phyloP scores from a whole-genome alignment of 2,797 vertebrate species.

The Liparis tanakae region DNA sequence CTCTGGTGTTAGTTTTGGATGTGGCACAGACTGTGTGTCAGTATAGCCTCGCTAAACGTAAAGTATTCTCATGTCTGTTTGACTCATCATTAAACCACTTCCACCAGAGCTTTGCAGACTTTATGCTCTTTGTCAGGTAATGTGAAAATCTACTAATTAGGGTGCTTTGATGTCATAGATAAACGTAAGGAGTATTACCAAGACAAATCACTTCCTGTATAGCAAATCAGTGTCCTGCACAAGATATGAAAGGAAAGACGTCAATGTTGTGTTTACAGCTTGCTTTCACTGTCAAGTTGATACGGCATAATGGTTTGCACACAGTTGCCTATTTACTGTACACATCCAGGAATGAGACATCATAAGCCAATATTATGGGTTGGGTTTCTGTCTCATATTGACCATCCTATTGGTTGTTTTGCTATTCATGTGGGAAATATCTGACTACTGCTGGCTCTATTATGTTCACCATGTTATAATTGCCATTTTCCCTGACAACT shows the following conservation, averaged over 20 bases:
- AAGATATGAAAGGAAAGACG: neutral
- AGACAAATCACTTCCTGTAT: neutral
- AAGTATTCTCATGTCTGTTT: too few relatives aligned
- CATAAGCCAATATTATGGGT: neutral
- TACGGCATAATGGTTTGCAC: neutral
- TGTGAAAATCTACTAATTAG: too few relatives aligned
- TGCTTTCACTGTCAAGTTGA: too few relatives aligned
- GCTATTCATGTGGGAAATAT: neutral
- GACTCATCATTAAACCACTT: neutral
- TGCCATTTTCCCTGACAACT: neutral
- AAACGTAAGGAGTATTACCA: neutral
- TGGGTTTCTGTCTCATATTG: neutral
- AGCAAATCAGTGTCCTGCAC: neutral
- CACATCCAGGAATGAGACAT: neutral
- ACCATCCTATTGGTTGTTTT: neutral
- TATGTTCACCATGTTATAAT: neutral
- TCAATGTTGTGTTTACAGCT: too few relatives aligned
- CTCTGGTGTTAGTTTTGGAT: neutral
- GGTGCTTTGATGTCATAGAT: too few relatives aligned
- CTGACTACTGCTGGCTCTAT: neutral
- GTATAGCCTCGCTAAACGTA: neutral
- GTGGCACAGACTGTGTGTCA: neutral
- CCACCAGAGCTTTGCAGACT: too few relatives aligned
- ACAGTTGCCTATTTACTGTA: neutral
- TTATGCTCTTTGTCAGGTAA: too few relatives aligned